Conservation (phyloP, 2,797 vertebrate species). For the Sebastes itinus region DNA sequence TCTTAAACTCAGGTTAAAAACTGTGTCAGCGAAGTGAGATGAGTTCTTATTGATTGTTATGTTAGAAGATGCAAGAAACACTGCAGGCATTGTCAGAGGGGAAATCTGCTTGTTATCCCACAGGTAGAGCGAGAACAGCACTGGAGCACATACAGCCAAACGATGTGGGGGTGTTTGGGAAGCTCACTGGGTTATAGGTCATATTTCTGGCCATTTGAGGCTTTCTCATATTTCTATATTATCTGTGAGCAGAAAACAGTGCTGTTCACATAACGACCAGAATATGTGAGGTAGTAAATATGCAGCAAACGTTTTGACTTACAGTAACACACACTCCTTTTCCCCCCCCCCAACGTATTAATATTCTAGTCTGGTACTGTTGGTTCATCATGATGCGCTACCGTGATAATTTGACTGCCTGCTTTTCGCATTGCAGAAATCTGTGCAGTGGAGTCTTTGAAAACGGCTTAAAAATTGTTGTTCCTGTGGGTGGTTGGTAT, state of each 20-base stretch:
- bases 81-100: slow-evolving; percentile 1
- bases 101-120: slow-evolving; percentile 4
- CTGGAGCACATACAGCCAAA: neutral
- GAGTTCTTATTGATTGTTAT: slow-evolving; percentile 44
- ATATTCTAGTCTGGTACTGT: slow-evolving; percentile 48
- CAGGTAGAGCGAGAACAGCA: neutral
- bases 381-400: slow-evolving; percentile 51
- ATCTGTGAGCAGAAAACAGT: slow-evolving; percentile 6
- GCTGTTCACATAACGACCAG: neutral
- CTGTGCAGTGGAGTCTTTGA: slow-evolving; percentile 43
- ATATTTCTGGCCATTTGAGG: slow-evolving; percentile 20
- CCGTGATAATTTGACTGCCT: slow-evolving; percentile 42
- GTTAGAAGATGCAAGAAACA: slow-evolving; percentile 19
- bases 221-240: slow-evolving; percentile 9
- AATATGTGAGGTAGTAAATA: neutral
- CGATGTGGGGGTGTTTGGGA: slow-evolving; percentile 38
- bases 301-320: slow-evolving; percentile 5
- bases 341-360: slow-evolving; percentile 4
- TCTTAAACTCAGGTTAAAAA: slow-evolving; percentile 30
- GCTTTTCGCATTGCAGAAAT: slow-evolving; percentile 46
- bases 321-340: neutral
- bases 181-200: slow-evolving; percentile 8
- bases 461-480: slow-evolving; percentile 54
- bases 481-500: slow-evolving; percentile 69
- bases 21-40: slow-evolving; percentile 33